Evolutionary conservation across 1,140 invertebrate genomes (phyloP), one percentile per base, ranked within the genome.

Genomic region (Cecropterus lyciades): DNA sequence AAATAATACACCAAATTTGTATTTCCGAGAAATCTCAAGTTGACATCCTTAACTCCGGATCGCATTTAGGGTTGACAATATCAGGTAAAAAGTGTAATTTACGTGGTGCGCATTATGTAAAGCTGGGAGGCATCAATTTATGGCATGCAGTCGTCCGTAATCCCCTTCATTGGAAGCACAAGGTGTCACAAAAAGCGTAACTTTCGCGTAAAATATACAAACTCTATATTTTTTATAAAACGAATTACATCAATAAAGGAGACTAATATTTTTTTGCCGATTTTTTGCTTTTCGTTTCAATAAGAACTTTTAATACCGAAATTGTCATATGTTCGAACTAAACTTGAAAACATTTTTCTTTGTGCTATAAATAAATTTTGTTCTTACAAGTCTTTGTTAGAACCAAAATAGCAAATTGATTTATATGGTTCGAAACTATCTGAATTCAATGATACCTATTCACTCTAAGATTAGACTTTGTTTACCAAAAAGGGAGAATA

Each of bases 31-130:
- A 48, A 16, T 20, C 14, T 0, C 16, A 20, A 48, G 37, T 10
- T 49, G 20, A 2, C 11, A 49, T 13, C 46, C 20, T 24, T 51
- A 51, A n/a, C 24, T 13, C 9, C n/a, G 11, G 13, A 27, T 3
- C 20, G 43, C 27, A 48, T 33, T 59, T 48, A 60, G 27, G 14
- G 24, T 60, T 60, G 57, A 60, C 57, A 60, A 60, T 60, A 37
- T 17, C 27, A 48, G 56, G 56, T 60, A 60, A 60, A 60, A 59
- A 59, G 27, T 59, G 43, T 48, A 59, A 59, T 59, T 59, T 59
- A 46, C 42, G 20, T 10, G 56, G 13, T 33, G 56, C 43, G 43
- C 13, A 33, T 59, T 46, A 48, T 33, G 56, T 48, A 46, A 33
- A 33, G 56, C 56, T 33, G 56, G 43, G 52, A 55, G 43, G 27